Base-by-base conservation (phyloP, 1,140 invertebrate species). In the Capitella teleta region DNA sequence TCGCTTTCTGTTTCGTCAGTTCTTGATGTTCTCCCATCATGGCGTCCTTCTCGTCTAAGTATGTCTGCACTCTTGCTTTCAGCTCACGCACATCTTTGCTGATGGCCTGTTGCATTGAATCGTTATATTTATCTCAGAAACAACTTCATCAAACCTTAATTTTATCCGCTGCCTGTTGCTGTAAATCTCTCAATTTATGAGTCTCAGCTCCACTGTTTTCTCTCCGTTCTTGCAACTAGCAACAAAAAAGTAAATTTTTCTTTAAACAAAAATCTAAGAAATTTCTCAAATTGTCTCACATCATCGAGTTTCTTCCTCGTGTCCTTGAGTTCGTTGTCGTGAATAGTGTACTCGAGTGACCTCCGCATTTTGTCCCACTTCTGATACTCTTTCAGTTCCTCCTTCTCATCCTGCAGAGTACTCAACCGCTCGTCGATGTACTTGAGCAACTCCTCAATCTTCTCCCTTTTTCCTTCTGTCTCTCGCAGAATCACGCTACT, bases 321-420 rank as follows among this genome's bases (percentile, higher is more conserved):
- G 57, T 98, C 93, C 68, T 90, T 89, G 23, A 95, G 78, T 68
- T 98, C 95, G 34, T 91, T 82, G 67, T 98, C 93, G 64, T 97
- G 90, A 67, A 98, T 97, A 21, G 95, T 96, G 67, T 96, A 99
- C 66, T 99, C 96, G 2, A 99, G 70, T 30, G 89, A 86, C 43
- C 72, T 77, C 40, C 93, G 78, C 62, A 90, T 88, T 68, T 94
- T 91, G 68, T 99, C 96, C 86, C 91, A 95, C 62, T 95, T 91
- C 74, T 99, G 96, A 76, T 98, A 99, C 65, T 98, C 93, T 68
- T 97, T 98, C 21, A 99, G 73, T 66, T 99, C 96, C 71, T 99
- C 94, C 63, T 98, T 99, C 71, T 99, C 96, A 65, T 94, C 90
- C 72, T 98, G 92, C 5, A 99, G 72, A 0, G 93, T 98, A 61